These are phyloP conservation scores for Aromia moschata DNA, from an alignment of 2,888 invertebrate genomes.

Conservation along the genomic window DNA sequence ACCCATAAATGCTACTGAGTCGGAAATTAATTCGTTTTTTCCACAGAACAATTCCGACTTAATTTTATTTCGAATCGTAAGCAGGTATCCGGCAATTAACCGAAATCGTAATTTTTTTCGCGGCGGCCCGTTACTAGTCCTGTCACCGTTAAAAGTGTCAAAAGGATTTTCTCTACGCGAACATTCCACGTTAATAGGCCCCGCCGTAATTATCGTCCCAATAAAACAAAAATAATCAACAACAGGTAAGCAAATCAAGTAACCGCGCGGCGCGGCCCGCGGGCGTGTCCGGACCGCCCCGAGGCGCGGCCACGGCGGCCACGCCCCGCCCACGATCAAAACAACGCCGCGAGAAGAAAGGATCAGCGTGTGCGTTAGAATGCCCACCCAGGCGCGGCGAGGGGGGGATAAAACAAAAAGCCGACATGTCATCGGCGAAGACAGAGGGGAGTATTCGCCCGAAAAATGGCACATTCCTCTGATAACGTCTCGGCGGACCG, in stretches of 20 bases:
- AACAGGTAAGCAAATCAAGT: slow-evolving; percentile 49
- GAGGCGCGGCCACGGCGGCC: slow-evolving; percentile 31
- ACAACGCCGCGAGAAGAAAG: slow-evolving; percentile 46
- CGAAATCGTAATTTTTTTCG: too few relatives aligned
- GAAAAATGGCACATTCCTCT: slow-evolving; percentile 67
- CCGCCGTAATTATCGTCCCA: slow-evolving; percentile 45
- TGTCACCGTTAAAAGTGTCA: slow-evolving; percentile 9
- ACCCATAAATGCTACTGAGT: too few relatives aligned
- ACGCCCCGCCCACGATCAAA: slow-evolving; percentile 36
- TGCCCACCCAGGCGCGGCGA: slow-evolving; percentile 67
- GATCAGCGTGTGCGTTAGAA: slow-evolving; percentile 49
- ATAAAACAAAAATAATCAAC: slow-evolving; percentile 48
- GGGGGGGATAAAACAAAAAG: slow-evolving; percentile 61
- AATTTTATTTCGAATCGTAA: too few relatives aligned
- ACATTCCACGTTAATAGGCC: slow-evolving; percentile 16
- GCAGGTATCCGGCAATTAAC: too few relatives aligned
- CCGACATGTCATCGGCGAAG: slow-evolving; percentile 57
- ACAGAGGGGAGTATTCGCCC: slow-evolving; percentile 50
- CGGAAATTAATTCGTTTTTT: too few relatives aligned
- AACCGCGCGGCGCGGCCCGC: slow-evolving; percentile 34
- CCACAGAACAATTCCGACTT: too few relatives aligned
- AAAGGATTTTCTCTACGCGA: background rate
- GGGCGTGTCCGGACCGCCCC: slow-evolving; percentile 35
- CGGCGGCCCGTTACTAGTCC: background rate
- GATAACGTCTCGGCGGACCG: slow-evolving; percentile 67